These are phyloP conservation scores for Sander vitreus DNA, from an alignment of 2,113 vertebrate genomes.

Conservation along the genomic window DNA sequence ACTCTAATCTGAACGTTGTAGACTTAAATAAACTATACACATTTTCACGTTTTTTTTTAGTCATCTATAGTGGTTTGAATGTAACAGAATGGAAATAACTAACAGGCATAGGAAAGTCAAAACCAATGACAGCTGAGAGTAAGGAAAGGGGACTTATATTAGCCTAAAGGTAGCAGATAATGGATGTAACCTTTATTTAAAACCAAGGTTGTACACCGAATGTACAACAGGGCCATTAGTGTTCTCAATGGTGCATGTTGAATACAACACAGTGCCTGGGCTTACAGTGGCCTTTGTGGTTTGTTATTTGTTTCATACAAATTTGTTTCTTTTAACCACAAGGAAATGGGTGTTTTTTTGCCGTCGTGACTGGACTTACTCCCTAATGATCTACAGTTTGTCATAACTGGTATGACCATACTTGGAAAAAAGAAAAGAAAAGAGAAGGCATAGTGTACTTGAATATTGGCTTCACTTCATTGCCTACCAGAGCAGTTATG, in stretches of 20 bases:
- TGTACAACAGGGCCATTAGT: conserved; percentile 49
- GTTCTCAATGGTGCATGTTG: not conserved
- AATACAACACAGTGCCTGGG: not conserved
- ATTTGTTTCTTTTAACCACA: not conserved
- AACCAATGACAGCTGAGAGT: not conserved
- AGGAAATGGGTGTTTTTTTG: not conserved
- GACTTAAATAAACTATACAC: too few species aligned
- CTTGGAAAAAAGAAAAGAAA: not conserved
- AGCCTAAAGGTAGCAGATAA: conserved; percentile 69
- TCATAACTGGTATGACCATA: not conserved
- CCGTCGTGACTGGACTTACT: not conserved
- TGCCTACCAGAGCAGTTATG: not conserved
- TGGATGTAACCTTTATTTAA: conserved; percentile 64
- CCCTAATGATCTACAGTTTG: not conserved
- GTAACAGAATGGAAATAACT: not conserved
- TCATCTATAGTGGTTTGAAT: not conserved
- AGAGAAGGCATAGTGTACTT: too few species aligned
- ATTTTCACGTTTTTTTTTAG: not conserved
- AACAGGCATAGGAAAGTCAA: not conserved
- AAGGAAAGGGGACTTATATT: conserved; percentile 23
- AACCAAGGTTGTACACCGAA: conserved; percentile 41
- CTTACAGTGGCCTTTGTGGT: not conserved
- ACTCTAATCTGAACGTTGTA: not conserved
- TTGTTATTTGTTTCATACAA: not conserved
- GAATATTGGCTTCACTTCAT: not conserved